Evolutionary conservation across 2,113 vertebrate species (phyloP), one percentile per base, ranked within the genome.

Genomic region (Murina feae): DNA sequence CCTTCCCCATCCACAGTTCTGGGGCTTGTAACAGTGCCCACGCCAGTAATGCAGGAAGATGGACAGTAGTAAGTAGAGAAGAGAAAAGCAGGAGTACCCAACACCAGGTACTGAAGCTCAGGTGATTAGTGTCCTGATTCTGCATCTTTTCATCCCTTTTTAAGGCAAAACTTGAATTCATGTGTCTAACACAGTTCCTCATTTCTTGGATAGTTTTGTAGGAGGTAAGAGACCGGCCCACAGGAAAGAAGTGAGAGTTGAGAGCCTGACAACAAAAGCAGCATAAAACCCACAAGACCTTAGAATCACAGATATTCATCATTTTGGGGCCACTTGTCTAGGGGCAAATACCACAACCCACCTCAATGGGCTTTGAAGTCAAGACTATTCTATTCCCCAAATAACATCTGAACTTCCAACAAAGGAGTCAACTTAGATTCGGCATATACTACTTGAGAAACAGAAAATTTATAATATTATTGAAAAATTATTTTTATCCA

Each of bases 401-500:
- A 20, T 2, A 37, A n/a, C 17, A 80, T 30, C 4, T 81, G 69
- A 90, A 39, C 35, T 91, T 80, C 47, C 37, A 71, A 71, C 71
- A 23, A 44, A 71, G 44, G 20, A 72, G 9, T 86, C 75, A 44
- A 53, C 76, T 89, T 71, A 88, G 58, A 80, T 65, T 80, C 4
- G 4, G 47, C 37, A 49, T 9, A 7, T 25, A 72, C 28, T 58
- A 21, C 49, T 65, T 51, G 79, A 93, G 80, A 92, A 88, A 69
- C 32, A 79, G 66, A 49, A 86, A 35, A 84, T 58, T 8, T 49
- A 69, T 6, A 49, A 12, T 68, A 39, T 90, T 74, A 63, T 17
- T 35, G 17, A 84, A 93, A 91, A 89, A 58, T 69, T 49, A 89
- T 89, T 89, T 86, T 81, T 80, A 92, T 75, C 71, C 84, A 86